Percentiles rank a stretch among this genome's conserved stretches.
Evolutionary conservation across 2,113 vertebrate genomes (phyloP).

Genomic region (Oncorhynchus keta): DNA sequence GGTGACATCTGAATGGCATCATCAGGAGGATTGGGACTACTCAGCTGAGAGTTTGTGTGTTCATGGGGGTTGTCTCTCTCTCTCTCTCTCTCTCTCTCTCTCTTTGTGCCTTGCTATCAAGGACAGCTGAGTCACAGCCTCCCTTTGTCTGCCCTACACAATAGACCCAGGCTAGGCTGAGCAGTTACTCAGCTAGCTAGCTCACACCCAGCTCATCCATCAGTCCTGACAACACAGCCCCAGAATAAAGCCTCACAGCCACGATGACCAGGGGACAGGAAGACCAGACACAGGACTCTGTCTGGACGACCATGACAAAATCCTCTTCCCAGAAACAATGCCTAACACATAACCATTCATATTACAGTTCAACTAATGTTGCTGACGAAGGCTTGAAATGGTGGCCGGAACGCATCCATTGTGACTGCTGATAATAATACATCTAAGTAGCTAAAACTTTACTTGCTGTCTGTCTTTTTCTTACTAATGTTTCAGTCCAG

Average conservation of each 20-base stretch:
- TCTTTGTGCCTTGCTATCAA: no score
- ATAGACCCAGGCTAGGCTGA: constrained; percentile 4
- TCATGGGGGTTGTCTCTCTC: background rate
- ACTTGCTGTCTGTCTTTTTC: no score
- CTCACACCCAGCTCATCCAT: background rate
- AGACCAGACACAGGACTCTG: background rate
- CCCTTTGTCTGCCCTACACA: constrained; percentile 51
- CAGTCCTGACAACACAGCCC: background rate
- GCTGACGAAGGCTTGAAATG: no score
- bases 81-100: background rate
- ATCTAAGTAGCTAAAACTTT: no score
- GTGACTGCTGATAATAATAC: no score
- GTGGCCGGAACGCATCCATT: no score
- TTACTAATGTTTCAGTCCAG: no score
- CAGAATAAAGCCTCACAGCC: background rate
- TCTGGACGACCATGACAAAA: background rate
- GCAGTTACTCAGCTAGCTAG: background rate
- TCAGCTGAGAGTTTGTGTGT: background rate
- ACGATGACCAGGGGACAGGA: background rate
- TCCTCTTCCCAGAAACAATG: background rate
- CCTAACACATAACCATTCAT: background rate
- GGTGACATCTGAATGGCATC: background rate
- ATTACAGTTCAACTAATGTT: background rate
- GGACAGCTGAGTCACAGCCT: constrained; percentile 11
- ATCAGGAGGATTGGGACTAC: background rate